Percentiles rank a stretch among this genome's conserved stretches.
Conservation (phyloP, 2,113 vertebrate species). For the Lucifuga dentata region DNA sequence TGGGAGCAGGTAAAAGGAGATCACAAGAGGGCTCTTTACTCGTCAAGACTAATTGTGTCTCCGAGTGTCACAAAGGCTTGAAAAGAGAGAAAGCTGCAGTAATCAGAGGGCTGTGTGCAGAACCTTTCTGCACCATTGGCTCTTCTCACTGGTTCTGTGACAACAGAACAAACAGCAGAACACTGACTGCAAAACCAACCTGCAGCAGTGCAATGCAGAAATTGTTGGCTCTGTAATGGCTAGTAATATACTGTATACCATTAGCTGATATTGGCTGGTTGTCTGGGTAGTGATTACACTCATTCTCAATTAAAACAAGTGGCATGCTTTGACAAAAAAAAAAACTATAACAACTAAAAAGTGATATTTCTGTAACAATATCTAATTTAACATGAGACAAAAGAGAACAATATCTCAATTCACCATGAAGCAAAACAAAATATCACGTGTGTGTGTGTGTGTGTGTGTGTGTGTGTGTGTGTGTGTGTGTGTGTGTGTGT, state of each 20-base stretch:
- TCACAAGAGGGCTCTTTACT: conserved; percentile 64
- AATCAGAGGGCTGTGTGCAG: conserved; percentile 68
- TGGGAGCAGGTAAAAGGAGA: conserved; percentile 71
- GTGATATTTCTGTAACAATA: background rate
- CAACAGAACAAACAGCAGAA: conserved; percentile 43
- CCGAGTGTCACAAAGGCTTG: conserved; percentile 65
- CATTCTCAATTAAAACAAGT: conserved; percentile 9
- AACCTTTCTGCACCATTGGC: conserved; percentile 68
- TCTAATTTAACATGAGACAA: conserved; percentile 8
- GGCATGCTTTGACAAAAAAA: conserved; percentile 11
- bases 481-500: too few relatives aligned
- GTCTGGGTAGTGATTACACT: background rate
- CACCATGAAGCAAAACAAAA: conserved; percentile 32
- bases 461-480: too few relatives aligned
- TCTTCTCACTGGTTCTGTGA: conserved; percentile 50
- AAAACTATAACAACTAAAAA: too few relatives aligned
- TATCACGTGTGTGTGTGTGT: conserved; percentile 25
- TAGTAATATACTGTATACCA: conserved; percentile 1
- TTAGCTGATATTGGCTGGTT: background rate
- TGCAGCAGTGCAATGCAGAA: conserved; percentile 24
- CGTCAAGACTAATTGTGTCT: conserved; percentile 77
- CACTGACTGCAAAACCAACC: conserved; percentile 51
- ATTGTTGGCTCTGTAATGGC: conserved; percentile 26
- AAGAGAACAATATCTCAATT: conserved; percentile 22
- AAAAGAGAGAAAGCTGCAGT: conserved; percentile 54